phyloP scores from a whole-genome alignment of 2,113 vertebrate species.

The Delphinapterus leucas region DNA sequence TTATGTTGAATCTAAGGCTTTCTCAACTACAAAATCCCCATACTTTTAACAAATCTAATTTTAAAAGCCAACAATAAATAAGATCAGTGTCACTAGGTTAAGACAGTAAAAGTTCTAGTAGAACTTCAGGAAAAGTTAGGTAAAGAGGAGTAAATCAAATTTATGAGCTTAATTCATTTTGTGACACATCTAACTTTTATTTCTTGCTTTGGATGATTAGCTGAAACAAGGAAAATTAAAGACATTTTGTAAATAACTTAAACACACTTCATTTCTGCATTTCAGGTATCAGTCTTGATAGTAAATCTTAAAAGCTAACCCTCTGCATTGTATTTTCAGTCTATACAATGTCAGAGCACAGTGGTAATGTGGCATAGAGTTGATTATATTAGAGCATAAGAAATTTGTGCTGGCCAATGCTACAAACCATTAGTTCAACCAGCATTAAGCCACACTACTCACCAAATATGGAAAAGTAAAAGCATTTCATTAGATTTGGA shows the following conservation, averaged over 20 bases:
- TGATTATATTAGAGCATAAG: conserved; percentile 6
- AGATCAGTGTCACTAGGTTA: background rate
- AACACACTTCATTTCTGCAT: background rate
- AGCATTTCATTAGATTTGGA: background rate
- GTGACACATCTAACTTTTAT: background rate
- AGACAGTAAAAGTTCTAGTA: background rate
- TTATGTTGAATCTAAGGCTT: background rate
- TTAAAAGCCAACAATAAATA: background rate
- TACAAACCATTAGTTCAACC: background rate
- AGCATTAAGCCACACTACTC: background rate
- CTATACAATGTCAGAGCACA: background rate
- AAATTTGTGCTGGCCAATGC: background rate
- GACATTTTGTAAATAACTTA: conserved; percentile 12
- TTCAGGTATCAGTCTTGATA: background rate
- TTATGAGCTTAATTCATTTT: background rate
- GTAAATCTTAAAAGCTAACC: background rate
- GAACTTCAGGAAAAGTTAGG: background rate
- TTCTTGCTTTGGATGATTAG: conserved; percentile 16
- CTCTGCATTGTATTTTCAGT: conserved; percentile 15
- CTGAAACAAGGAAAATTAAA: conserved; percentile 7
- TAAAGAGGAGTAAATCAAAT: conserved; percentile 12
- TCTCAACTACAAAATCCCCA: background rate
- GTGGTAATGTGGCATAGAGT: background rate
- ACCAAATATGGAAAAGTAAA: conserved; percentile 8
- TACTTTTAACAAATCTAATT: background rate